A percentile compares a stretch with the other conserved stretches of the same genome.
Conservation (phyloP, 2,797 vertebrate genomes). For the Poecilia wingei region DNA sequence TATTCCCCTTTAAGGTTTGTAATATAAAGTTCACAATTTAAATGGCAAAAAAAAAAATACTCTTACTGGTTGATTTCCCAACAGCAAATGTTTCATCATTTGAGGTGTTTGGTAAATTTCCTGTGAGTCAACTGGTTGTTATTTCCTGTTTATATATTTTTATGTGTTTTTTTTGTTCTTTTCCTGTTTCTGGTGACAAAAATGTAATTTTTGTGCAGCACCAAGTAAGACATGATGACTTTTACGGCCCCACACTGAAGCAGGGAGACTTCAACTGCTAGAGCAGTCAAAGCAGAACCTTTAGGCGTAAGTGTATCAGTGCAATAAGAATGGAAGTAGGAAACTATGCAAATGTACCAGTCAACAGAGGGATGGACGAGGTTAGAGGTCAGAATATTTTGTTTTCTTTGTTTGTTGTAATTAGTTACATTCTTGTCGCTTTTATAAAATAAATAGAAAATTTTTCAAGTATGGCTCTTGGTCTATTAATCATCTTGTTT, state of each 20-base stretch:
- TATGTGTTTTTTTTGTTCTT: neutral
- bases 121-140: neutral
- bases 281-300: neutral
- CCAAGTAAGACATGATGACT: neutral
- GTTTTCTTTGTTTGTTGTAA: neutral
- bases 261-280: neutral
- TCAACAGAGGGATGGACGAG: too few relatives aligned
- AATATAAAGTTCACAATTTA: neutral
- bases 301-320: neutral
- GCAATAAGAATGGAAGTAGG: neutral
- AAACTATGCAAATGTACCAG: conserved; percentile 2
- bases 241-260: neutral
- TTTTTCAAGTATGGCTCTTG: neutral
- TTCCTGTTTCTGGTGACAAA: neutral
- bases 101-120: neutral
- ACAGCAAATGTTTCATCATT: neutral
- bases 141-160: neutral
- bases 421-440: neutral
- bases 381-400: conserved; percentile 8
- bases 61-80: neutral
- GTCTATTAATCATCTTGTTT: neutral
- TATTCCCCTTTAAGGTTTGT: too few relatives aligned
- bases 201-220: neutral
- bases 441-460: neutral
- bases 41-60: neutral